Evolutionary conservation across 2,797 vertebrate genomes (phyloP), one percentile per base, ranked within the genome.

Genomic region (Melanotaenia parkinsoni): DNA sequence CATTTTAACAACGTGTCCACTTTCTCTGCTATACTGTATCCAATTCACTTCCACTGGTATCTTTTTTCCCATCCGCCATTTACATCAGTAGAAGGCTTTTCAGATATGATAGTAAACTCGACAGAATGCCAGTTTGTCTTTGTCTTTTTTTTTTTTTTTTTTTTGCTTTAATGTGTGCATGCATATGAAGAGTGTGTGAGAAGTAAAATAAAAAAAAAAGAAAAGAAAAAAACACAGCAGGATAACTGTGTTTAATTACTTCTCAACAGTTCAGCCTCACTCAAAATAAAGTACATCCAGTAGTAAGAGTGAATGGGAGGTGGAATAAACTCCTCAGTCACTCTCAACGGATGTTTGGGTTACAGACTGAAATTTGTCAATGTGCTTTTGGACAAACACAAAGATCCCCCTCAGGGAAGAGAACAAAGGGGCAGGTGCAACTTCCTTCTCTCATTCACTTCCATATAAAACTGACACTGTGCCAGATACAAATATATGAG

Each of bases 381-480:
- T 94, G 94, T 87, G 90, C 93, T 95, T 89, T 86, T 93, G 94
- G 95, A 96, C 94, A 93, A 96, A 96, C 94, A 96, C 96, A 91
- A 90, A 91, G 90, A 94, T 93, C 94, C 89, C 94, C 94, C 93
- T 93, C 94, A 83, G 95, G 94, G 82, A 71, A 33, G 93, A 91
- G 94, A 95, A 95, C 92, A 95, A 96, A 97, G 94, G 95, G 95
- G 95, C 96, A 97, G 96, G 97, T 97, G 96, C 95, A 95, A 92
- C 94, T 93, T 95, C 95, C 95, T 93, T 89, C 90, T 93, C 91
- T 92, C 90, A 94, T 96, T 96, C 94, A 95, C 93, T 94, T 65
- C 73, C 65, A 63, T 88, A 84, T 84, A 76, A 89, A 91, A 90
- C 71, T 88, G 91, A 91, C 84, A 88, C 82, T 47, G 68, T 82